Percentiles rank a stretch among this genome's conserved stretches.
Conservation (phyloP, 2,113 vertebrate species). For the Capreolus pygargus region DNA sequence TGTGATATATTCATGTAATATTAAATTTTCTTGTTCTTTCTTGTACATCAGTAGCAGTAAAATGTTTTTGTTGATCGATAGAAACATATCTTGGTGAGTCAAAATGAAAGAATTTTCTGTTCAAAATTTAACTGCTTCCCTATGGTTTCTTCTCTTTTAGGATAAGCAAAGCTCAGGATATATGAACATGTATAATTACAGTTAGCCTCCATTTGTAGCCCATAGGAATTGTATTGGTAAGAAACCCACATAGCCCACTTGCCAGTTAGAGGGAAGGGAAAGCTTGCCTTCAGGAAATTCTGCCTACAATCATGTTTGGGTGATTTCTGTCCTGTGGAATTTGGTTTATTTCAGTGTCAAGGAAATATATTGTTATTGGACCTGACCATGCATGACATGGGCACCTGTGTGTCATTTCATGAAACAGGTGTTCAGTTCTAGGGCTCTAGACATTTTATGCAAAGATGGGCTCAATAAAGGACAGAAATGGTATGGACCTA, state of each 20-base stretch:
- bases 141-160: not conserved
- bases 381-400: not conserved
- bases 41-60: not conserved
- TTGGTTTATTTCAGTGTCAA: not conserved
- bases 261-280: not conserved
- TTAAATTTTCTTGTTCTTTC: not conserved
- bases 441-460: not conserved
- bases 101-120: not conserved
- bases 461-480: not conserved
- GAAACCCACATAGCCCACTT: not conserved
- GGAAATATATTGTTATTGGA: not conserved
- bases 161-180: not conserved
- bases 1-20: not conserved
- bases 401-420: not conserved
- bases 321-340: not conserved
- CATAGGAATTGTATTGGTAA: not conserved
- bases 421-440: not conserved
- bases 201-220: not conserved
- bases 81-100: not conserved
- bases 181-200: not conserved
- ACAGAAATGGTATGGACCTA: not conserved
- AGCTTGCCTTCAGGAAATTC: not conserved
- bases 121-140: not conserved
- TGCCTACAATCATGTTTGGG: not conserved
- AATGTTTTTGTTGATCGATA: not conserved